Evolutionary conservation across 2,888 invertebrate genomes (phyloP).

Genomic region (Nephrotoma appendiculata): DNA sequence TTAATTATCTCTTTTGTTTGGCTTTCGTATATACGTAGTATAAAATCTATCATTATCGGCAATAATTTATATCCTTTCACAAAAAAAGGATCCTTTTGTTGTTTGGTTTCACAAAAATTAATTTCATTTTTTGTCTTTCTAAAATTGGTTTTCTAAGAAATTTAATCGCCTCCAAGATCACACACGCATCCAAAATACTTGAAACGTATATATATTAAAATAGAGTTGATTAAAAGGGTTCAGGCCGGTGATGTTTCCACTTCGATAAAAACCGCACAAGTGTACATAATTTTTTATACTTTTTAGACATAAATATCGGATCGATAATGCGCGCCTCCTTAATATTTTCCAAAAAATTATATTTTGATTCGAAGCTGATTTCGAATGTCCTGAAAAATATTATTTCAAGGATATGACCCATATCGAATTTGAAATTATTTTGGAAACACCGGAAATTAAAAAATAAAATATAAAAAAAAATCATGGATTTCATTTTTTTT

Average conservation of each 20-base stretch:
- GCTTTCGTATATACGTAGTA: neutral
- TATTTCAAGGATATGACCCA: neutral
- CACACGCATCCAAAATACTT: neutral
- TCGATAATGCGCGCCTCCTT: neutral
- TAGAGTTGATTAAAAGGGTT: neutral
- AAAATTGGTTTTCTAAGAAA: neutral
- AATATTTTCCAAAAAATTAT: neutral
- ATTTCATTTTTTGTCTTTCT: neutral
- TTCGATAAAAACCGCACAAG: neutral
- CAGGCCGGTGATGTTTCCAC: neutral
- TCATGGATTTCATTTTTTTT: neutral
- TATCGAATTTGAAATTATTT: neutral
- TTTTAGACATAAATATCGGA: neutral
- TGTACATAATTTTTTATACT: neutral
- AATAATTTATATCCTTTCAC: constrained; percentile 3
- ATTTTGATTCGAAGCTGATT: neutral
- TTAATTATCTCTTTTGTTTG: neutral
- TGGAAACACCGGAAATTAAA: neutral
- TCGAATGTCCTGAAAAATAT: neutral
- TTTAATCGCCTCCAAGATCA: neutral
- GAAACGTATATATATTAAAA: neutral
- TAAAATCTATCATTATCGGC: constrained; percentile 1
- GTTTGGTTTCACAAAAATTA: neutral
- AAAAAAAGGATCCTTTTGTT: neutral
- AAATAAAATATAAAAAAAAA: neutral